Evolutionary conservation across 2,797 vertebrate species (phyloP), one percentile per base, ranked within the genome.

Genomic region (Valencia hispanica): DNA sequence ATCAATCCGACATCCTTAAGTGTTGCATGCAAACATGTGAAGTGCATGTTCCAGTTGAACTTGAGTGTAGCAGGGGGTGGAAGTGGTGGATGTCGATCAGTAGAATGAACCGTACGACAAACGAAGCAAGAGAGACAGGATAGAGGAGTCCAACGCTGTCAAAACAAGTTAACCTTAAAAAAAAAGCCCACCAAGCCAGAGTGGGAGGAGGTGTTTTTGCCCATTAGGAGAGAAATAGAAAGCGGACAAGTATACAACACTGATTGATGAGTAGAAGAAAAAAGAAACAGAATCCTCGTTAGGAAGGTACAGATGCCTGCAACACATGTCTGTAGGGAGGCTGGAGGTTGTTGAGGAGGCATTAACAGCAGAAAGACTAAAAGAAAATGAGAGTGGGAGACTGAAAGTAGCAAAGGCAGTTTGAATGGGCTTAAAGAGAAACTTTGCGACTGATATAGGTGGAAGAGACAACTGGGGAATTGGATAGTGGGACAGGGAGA

Each of bases 121-220:
- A 84, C 73, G 57, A 74, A 70, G 48, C 6, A 4, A 66, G 68
- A 61, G 79, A 75, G 81, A 68, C 18, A 39, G 61, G 80, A 86
- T 72, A 78, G 48, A 66, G 50, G 73, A 45, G 84, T 73, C 77
- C 66, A 76, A 74, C 70, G 79, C 78, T 75, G 91, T 92, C 92
- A 92, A 85, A 84, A 81, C 80, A 90, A 92, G 91, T 94, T 93
- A 94, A 94, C 93, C 92, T 93, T 94, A 87, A 91, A 92, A 88
- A 77, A 43, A 76, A 63, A 80, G 84, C 82, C 86, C 83, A 91
- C 75, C 75, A 79, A 88, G 88, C 51, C 83, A 15, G 77, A 86
- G 86, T 70, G 79, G 85, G 79, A 81, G 88, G 85, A 83, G 84
- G 82, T 77, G 83, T 80, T 84, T 83, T 68, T 75, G 59, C 70